phyloP scores from a whole-genome alignment of 92 coral and sea anemone species.

The Zoanthus gigantus region DNA sequence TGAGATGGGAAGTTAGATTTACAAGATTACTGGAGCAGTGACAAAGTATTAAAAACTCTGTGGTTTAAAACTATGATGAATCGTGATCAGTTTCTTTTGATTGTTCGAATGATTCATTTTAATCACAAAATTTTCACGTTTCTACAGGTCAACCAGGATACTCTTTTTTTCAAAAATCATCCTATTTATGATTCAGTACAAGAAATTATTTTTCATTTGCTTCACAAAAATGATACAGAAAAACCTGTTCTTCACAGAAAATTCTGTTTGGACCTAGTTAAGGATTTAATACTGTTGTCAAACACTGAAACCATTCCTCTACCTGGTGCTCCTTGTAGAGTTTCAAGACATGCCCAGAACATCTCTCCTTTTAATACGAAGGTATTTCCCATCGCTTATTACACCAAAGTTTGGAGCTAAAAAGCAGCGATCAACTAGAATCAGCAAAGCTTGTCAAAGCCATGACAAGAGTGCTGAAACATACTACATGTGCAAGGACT shows the following conservation, averaged over 20 bases:
- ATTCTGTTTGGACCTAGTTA: constrained; percentile 15
- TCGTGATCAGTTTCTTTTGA: no score
- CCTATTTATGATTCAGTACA: background rate
- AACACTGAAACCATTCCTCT: background rate
- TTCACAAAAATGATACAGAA: constrained; percentile 22
- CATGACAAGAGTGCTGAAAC: constrained; percentile 38
- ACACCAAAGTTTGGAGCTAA: constrained; percentile 48
- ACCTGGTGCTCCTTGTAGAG: constrained; percentile 47
- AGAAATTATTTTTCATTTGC: constrained; percentile 5
- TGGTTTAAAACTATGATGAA: no score
- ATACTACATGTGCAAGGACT: constrained; percentile 36
- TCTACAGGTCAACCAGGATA: no score
- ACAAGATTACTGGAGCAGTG: background rate
- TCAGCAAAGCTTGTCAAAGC: constrained; percentile 49
- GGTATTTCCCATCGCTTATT: constrained; percentile 31
- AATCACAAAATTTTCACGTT: no score
- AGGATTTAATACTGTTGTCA: constrained; percentile 9
- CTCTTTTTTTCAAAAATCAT: no score
- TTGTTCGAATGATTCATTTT: no score
- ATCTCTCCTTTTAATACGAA: constrained; percentile 34
- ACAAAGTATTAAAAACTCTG: no score
- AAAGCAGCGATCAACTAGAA: constrained; percentile 36
- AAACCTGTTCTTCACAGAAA: constrained; percentile 21
- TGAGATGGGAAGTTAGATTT: constrained; percentile 32
- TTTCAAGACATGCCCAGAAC: constrained; percentile 27